These are phyloP conservation scores for Battus philenor DNA, from an alignment of 1,140 invertebrate genomes.

Conservation along the genomic window DNA sequence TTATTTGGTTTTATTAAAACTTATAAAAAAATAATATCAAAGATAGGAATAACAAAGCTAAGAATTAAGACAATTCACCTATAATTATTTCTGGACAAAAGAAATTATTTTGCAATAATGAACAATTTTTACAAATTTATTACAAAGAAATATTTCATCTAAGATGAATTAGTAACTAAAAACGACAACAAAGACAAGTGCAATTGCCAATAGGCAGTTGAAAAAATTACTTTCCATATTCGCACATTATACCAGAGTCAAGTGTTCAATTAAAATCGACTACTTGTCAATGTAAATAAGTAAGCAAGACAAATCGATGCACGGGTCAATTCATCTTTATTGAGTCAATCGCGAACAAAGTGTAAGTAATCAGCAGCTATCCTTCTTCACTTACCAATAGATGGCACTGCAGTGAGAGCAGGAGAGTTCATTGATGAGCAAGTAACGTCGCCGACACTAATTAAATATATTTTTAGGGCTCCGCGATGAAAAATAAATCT, in stretches of 20 bases:
- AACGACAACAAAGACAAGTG: no score
- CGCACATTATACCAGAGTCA: slow-evolving; percentile 14
- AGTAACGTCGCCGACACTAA: slow-evolving; percentile 23
- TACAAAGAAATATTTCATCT: no score
- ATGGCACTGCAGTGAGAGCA: background rate
- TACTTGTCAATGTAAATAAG: slow-evolving; percentile 17
- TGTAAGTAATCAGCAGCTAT: slow-evolving; percentile 7
- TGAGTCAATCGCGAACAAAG: slow-evolving; percentile 13
- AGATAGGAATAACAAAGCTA: no score
- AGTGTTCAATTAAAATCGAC: slow-evolving; percentile 16
- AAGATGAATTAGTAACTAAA: no score
- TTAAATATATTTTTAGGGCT: slow-evolving; percentile 39
- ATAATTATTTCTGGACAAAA: no score
- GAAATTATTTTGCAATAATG: no score
- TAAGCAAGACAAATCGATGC: slow-evolving; percentile 15
- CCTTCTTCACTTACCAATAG: background rate
- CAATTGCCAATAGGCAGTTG: no score
- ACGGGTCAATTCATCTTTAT: slow-evolving; percentile 14
- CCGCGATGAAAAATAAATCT: slow-evolving; percentile 9
- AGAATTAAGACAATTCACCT: no score
- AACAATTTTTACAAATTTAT: no score
- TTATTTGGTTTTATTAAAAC: no score
- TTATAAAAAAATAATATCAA: no score
- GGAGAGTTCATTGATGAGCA: slow-evolving; percentile 20
- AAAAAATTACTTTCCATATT: slow-evolving; percentile 16